These are phyloP conservation scores for Acanthurus tractus DNA, from an alignment of 2,797 vertebrate species.

Conservation along the genomic window DNA sequence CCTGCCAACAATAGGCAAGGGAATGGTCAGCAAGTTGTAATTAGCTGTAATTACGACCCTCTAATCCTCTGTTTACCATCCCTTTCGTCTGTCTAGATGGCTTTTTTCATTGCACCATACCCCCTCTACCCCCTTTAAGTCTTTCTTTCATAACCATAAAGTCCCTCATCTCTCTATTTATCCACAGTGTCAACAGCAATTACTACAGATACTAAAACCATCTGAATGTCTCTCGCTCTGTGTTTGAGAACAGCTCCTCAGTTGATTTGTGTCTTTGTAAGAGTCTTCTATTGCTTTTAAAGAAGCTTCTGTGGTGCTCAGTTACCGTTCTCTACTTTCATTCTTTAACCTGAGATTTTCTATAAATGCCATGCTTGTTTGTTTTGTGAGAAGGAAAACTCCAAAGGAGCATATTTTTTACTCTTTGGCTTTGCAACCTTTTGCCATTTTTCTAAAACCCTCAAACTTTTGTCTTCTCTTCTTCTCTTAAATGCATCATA, in stretches of 20 bases:
- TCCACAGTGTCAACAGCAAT: conserved; percentile 14
- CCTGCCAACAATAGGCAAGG: conserved; percentile 40
- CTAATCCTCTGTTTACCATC: conserved; percentile 63
- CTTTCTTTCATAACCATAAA: conserved; percentile 23
- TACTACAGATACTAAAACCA: conserved; percentile 32
- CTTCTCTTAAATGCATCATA: background rate
- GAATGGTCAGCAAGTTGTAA: conserved; percentile 59
- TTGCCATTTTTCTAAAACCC: conserved; percentile 49
- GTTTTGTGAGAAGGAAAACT: conserved; percentile 37
- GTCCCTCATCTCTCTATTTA: conserved; percentile 12
- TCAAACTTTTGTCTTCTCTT: background rate
- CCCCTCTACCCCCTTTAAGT: conserved; percentile 7
- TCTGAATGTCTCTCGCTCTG: background rate
- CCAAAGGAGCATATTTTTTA: conserved; percentile 28
- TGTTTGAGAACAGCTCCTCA: conserved; percentile 14
- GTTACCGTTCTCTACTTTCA: conserved; percentile 8
- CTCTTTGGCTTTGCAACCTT: conserved; percentile 38
- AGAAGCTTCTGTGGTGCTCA: conserved; percentile 7
- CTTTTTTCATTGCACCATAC: conserved; percentile 38
- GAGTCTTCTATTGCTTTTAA: background rate
- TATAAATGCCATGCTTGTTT: conserved; percentile 58
- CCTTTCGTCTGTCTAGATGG: conserved; percentile 35
- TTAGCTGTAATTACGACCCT: conserved; percentile 67
- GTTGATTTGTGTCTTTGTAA: conserved; percentile 14
- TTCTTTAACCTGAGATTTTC: conserved; percentile 16